Conservation (phyloP, 2,797 vertebrate species). For the Ibycter americanus region DNA sequence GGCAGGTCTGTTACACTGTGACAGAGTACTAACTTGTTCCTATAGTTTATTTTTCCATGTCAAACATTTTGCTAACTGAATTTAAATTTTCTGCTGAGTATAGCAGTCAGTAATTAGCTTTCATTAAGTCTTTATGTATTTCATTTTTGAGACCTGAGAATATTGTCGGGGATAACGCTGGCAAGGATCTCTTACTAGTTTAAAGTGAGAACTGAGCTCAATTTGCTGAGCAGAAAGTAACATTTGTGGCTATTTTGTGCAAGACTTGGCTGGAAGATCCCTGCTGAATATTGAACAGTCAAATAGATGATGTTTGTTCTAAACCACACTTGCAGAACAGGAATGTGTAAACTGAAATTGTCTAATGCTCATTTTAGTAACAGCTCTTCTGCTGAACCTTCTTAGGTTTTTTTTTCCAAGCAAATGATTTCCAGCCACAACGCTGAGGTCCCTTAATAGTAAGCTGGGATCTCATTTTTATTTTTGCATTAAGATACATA, state of each 20-base stretch:
- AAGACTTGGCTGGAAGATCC: background rate
- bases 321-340: background rate
- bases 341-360: background rate
- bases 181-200: background rate
- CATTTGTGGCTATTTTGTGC: background rate
- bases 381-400: background rate
- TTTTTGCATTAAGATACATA: background rate
- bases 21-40: background rate
- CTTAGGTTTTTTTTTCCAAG: background rate
- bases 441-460: background rate
- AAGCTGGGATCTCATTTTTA: background rate
- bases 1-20: background rate
- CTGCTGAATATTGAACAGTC: background rate
- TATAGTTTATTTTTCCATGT: slow-evolving; percentile 7
- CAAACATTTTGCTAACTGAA: background rate
- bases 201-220: background rate
- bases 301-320: background rate
- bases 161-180: background rate
- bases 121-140: background rate
- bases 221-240: background rate
- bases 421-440: background rate
- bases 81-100: background rate
- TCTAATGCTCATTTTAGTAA: background rate
- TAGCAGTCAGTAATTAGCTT: background rate
- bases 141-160: background rate